These are phyloP conservation scores for Xiphophorus couchianus DNA, from an alignment of 2,113 vertebrate species.

Conservation along the genomic window DNA sequence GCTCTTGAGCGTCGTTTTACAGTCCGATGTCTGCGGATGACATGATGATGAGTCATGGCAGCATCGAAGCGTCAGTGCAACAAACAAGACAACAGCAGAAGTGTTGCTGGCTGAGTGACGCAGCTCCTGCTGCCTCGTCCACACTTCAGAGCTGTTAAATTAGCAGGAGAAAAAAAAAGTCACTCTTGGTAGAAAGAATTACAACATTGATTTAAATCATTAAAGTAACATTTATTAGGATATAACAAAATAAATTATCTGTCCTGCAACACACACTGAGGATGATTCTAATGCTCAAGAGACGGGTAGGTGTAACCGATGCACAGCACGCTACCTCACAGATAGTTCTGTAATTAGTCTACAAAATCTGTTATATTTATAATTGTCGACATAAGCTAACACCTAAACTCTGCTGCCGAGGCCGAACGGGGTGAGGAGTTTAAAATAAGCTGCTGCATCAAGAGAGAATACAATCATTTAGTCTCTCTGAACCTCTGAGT, in stretches of 20 bases:
- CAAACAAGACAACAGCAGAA: conserved; percentile 60
- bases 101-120: conserved; percentile 60
- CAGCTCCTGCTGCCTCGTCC: conserved; percentile 44
- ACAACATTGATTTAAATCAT: conserved; percentile 75
- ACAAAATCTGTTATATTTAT: conserved; percentile 16
- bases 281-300: conserved; percentile 61
- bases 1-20: conserved; percentile 2
- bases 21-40: conserved; percentile 28
- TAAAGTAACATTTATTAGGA: conserved; percentile 96
- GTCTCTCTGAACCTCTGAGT: not conserved
- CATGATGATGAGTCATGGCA: conserved; percentile 71
- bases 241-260: conserved; percentile 99
- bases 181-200: conserved; percentile 24
- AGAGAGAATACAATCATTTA: not conserved
- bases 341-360: conserved; percentile 34
- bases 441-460: conserved; percentile 22
- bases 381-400: conserved; percentile 8
- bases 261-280: conserved; percentile 86
- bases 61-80: conserved; percentile 41
- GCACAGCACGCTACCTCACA: conserved; percentile 51
- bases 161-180: conserved; percentile 1
- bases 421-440: not conserved
- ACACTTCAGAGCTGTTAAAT: conserved; percentile 34
- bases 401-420: conserved; percentile 4
- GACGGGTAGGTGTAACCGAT: conserved; percentile 53